Evolutionary conservation across 2,113 vertebrate species (phyloP), one percentile per base, ranked within the genome.

Genomic region (Morone chrysops): DNA sequence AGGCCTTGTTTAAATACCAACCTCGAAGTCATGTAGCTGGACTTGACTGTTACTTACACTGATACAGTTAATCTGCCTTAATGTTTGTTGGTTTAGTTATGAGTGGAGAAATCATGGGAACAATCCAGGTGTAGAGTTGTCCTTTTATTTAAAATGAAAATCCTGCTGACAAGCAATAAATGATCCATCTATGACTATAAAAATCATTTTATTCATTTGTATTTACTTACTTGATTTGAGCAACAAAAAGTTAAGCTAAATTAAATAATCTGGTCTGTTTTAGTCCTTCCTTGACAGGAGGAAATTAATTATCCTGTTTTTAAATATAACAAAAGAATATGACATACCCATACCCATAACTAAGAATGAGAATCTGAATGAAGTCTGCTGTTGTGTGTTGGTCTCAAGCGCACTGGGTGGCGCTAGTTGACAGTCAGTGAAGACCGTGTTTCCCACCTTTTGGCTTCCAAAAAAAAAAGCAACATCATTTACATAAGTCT

Each of bases 1-100:
- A 81, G 54, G 36, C 10, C 3, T 57, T 67, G 50, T 45, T 56
- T 36, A 84, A 60, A 78, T 67, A 48, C 45, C 59, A 63, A 25
- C 63, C 74, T 81, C 54, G 70, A 69, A 65, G 45, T 51, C 22
- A n/a, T 63, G 41, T 59, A 62, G 40, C 53, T 50, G 53, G 73
- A 36, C 6, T 45, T 50, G 70, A 75, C 67, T 61, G 18, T 60
- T 78, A 10, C 2, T 50, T 18, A 61, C 59, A 41, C 14, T 56
- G 14, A 74, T 43, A 20, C 41, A 63, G 2, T 47, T 53, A 45
- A 79, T 61, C 50, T 68, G 25, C 31, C 40, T 72, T 20, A 25
- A 54, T 18, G 45, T 53, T 22, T 36, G n/a, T 54, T 69, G 5
- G 56, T 74, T 80, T 48, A 17, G 40, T 68, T 36, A n/a, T 20